Percentiles rank a stretch among this genome's conserved stretches.
phyloP scores from a whole-genome alignment of 2,113 vertebrate species.

The Mustelus asterias region DNA sequence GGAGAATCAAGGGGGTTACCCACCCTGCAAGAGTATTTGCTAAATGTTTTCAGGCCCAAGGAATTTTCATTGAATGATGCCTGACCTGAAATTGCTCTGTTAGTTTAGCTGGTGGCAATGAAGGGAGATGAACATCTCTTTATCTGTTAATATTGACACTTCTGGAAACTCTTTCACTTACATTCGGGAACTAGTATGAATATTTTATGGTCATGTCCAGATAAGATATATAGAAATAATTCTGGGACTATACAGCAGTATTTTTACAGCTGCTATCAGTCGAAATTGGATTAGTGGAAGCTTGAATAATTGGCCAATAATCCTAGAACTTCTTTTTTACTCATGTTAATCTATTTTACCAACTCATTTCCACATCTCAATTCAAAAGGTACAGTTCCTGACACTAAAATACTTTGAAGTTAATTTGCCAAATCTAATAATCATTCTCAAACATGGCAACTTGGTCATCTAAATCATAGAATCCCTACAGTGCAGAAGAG shows the following conservation, averaged over 20 bases:
- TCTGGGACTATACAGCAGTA: background rate
- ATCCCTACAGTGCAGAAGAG: too few relatives aligned
- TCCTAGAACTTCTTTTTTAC: background rate
- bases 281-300: background rate
- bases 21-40: background rate
- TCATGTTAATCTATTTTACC: background rate
- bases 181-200: background rate
- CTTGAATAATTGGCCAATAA: constrained; percentile 2
- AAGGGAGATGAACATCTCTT: background rate
- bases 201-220: background rate
- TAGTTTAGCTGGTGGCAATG: background rate
- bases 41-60: background rate
- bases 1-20: background rate
- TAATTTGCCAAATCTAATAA: background rate
- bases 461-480: background rate
- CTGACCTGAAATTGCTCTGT: background rate
- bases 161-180: background rate
- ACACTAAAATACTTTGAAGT: background rate
- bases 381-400: background rate
- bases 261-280: constrained; percentile 2
- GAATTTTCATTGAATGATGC: background rate
- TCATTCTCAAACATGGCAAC: background rate
- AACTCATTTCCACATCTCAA: background rate
- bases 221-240: constrained; percentile 14
- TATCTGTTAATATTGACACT: background rate